Conservation (phyloP, 2,113 vertebrate species). For the Phaetusa simplex region DNA sequence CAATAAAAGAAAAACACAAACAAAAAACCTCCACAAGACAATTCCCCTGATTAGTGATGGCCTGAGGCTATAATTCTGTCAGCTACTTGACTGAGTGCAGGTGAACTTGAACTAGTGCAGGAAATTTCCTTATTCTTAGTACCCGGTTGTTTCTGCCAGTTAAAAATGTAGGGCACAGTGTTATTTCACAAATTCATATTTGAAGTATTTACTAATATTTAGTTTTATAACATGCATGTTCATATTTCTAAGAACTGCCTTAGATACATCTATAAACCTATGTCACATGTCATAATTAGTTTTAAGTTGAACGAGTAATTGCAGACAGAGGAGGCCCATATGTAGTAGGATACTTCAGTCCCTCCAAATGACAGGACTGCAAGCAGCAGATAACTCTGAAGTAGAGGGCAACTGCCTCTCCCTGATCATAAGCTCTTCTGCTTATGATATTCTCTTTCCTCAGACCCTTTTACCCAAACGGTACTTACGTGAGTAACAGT, state of each 20-base stretch:
- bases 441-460: neutral
- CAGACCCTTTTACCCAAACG: neutral
- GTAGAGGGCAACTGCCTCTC: neutral
- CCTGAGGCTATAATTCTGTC: neutral
- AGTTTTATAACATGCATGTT: neutral
- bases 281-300: neutral
- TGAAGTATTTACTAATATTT: neutral
- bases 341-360: neutral
- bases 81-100: neutral
- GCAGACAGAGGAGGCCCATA: neutral
- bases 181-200: neutral
- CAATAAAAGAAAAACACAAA: neutral
- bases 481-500: neutral
- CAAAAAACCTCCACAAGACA: neutral
- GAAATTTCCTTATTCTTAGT: neutral
- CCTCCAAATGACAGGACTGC: rapidly evolving
- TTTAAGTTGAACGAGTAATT: neutral
- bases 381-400: neutral
- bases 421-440: neutral
- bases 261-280: neutral
- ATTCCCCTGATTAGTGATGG: neutral
- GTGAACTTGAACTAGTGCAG: neutral
- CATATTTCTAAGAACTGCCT: neutral
- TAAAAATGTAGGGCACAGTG: neutral
- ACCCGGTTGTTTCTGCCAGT: neutral